Percentiles rank a stretch among this genome's conserved stretches.
These are phyloP conservation scores for Eleutherodactylus coqui DNA, from an alignment of 2,797 vertebrate genomes.

Conservation along the genomic window DNA sequence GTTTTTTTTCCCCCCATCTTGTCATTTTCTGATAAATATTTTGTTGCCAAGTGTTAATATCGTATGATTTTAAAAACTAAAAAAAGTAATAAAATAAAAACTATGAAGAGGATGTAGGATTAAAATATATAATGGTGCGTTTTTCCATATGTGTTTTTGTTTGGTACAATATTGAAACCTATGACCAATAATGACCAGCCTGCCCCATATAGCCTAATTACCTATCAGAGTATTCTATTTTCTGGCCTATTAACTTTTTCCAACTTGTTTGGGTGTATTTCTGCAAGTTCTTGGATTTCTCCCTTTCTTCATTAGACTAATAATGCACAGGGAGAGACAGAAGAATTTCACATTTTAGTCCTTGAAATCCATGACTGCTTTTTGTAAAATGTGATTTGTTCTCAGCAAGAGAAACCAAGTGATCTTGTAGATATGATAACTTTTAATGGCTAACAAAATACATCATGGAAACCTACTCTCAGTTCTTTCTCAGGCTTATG, in stretches of 20 bases:
- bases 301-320: background rate
- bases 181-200: background rate
- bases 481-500: too few relatives aligned
- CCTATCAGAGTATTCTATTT: background rate
- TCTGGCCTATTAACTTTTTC: background rate
- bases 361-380: background rate
- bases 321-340: background rate
- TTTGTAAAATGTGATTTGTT: background rate
- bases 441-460: too few relatives aligned
- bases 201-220: background rate
- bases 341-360: background rate
- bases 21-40: background rate
- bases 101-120: background rate
- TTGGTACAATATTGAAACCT: background rate
- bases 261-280: background rate
- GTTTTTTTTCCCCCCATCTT: too few relatives aligned
- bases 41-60: background rate
- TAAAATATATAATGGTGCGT: background rate
- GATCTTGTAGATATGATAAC: too few relatives aligned
- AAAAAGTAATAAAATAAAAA: too few relatives aligned
- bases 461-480: too few relatives aligned
- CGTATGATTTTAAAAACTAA: background rate
- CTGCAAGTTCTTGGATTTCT: too few relatives aligned
- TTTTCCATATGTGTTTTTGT: background rate
- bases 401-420: too few relatives aligned